Conservation (phyloP, 2,113 vertebrate genomes). For the Pycnonotus jocosus region DNA sequence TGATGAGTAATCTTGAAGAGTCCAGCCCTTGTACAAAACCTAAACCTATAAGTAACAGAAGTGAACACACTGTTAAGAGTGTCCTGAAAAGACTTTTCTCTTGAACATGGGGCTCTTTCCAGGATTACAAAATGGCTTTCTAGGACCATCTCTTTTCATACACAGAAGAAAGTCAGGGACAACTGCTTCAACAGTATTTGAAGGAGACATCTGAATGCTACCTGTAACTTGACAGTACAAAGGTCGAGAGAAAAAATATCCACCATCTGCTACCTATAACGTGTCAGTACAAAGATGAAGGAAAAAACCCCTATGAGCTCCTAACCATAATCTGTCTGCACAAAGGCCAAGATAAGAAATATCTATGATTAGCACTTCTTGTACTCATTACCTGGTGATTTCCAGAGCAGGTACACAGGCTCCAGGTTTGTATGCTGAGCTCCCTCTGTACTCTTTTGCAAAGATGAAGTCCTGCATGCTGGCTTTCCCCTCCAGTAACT, state of each 20-base stretch:
- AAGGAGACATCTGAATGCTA: neutral
- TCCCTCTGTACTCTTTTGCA: conserved; percentile 95
- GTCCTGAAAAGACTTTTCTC: neutral
- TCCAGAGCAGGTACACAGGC: conserved; percentile 94
- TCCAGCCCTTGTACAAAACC: neutral
- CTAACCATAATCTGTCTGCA: neutral
- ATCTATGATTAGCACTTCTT: neutral
- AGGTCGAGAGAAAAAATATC: neutral
- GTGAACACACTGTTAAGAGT: neutral
- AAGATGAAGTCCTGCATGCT: conserved; percentile 97
- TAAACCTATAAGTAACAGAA: neutral
- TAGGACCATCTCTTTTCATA: neutral
- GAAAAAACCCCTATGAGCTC: neutral
- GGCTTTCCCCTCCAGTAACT: conserved; percentile 89
- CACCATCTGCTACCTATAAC: neutral
- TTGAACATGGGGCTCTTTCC: neutral
- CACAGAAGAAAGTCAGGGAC: neutral
- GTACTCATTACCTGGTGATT: conserved; percentile 84
- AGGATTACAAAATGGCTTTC: neutral
- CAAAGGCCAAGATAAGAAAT: neutral
- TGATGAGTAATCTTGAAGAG: neutral
- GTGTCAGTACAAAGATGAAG: neutral
- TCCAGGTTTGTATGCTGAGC: conserved; percentile 85
- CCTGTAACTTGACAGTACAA: neutral
- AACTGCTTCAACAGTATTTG: neutral